A percentile compares a stretch with the other conserved stretches of the same genome.
These are phyloP conservation scores for Hydrozoanthus gracilis DNA, from an alignment of 92 coral and sea anemone genomes.

Conservation along the genomic window DNA sequence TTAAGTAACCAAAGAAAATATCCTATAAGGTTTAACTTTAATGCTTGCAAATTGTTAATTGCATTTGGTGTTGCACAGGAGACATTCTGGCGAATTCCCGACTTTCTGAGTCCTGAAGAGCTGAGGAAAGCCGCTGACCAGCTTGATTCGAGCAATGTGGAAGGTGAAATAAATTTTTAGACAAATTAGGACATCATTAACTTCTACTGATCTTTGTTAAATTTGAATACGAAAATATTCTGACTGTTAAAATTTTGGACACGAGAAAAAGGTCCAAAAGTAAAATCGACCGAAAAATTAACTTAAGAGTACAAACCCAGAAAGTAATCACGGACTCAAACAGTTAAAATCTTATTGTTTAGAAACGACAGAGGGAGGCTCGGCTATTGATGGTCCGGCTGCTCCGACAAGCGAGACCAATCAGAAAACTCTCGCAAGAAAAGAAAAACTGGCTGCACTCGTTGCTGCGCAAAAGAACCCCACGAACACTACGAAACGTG, in stretches of 20 bases:
- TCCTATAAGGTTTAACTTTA: too few species aligned
- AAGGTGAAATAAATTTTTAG: slow-evolving; percentile 14
- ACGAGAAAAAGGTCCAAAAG: too few species aligned
- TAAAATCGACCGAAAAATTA: too few species aligned
- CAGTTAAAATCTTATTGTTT: neutral
- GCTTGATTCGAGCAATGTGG: slow-evolving; percentile 55
- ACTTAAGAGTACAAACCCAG: too few species aligned
- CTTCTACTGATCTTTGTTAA: too few species aligned
- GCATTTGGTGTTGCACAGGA: slow-evolving; percentile 57
- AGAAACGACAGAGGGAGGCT: neutral
- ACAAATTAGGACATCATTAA: too few species aligned
- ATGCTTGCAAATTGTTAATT: neutral
- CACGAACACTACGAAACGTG: slow-evolving; percentile 72
- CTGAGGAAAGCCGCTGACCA: slow-evolving; percentile 82
- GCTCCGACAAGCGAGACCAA: slow-evolving; percentile 32
- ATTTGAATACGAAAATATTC: too few species aligned
- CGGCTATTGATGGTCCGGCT: neutral
- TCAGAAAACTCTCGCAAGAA: slow-evolving; percentile 69
- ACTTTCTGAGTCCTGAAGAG: slow-evolving; percentile 65
- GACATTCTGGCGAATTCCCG: slow-evolving; percentile 95
- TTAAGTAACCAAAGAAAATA: too few species aligned
- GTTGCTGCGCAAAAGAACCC: slow-evolving; percentile 86
- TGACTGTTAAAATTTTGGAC: too few species aligned
- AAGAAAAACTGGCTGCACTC: slow-evolving; percentile 83
- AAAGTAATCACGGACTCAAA: neutral